Conservation (phyloP, 2,888 invertebrate genomes). For the Cerastoderma edule region DNA sequence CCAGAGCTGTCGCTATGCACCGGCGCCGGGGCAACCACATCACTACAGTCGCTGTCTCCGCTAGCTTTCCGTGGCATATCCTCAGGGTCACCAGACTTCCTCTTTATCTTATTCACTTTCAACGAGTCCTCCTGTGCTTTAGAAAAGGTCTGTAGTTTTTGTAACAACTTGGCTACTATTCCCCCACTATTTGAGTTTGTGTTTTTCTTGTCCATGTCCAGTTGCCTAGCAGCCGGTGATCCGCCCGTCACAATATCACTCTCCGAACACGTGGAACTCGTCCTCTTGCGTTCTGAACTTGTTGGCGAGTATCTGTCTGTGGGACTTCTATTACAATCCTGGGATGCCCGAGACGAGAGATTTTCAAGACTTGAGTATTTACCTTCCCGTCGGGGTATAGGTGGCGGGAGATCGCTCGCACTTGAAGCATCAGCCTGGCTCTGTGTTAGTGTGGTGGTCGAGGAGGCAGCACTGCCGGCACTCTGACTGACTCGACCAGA, state of each 20-base stretch:
- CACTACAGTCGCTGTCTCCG: constrained; percentile 71
- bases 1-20: constrained; percentile 72
- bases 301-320: constrained; percentile 67
- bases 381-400: constrained; percentile 57
- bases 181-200: constrained; percentile 54
- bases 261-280: constrained; percentile 70
- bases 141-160: constrained; percentile 73
- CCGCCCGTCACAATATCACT: constrained; percentile 60
- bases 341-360: constrained; percentile 54
- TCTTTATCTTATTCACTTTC: constrained; percentile 55
- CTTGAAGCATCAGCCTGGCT: constrained; percentile 61
- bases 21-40: constrained; percentile 54
- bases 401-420: constrained; percentile 58
- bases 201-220: constrained; percentile 63
- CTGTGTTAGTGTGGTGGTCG: constrained; percentile 58
- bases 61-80: constrained; percentile 62
- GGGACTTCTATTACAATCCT: constrained; percentile 62
- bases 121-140: constrained; percentile 70
- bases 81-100: constrained; percentile 57
- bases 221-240: constrained; percentile 57
- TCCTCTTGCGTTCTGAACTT: constrained; percentile 61
- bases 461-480: constrained; percentile 57
- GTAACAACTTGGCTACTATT: constrained; percentile 73
- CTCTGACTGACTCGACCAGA: constrained; percentile 57
- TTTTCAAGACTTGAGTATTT: constrained; percentile 65